A percentile compares a stretch with the other conserved stretches of the same genome.
Evolutionary conservation across 2,797 vertebrate species (phyloP).

Genomic region (Apodemus agrarius): DNA sequence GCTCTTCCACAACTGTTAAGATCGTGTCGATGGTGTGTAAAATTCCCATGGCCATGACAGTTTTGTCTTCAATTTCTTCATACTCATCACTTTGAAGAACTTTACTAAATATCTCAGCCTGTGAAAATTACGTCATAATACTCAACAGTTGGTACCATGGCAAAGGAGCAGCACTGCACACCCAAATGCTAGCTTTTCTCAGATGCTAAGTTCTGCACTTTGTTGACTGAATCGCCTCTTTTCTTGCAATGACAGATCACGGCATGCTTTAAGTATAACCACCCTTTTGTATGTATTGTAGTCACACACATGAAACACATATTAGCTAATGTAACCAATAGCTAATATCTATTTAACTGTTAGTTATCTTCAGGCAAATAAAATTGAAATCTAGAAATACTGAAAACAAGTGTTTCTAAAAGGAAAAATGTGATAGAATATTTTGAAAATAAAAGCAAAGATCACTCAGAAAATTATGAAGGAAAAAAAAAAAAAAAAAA

Average conservation of each 20-base stretch:
- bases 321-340: not conserved
- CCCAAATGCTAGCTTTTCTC: not conserved
- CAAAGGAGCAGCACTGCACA: not conserved
- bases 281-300: not conserved
- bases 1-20: slow-evolving; percentile 96
- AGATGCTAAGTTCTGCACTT: not conserved
- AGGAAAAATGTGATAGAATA: slow-evolving; percentile 18
- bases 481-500: too few species aligned
- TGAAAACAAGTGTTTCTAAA: slow-evolving; percentile 39
- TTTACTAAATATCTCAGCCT: slow-evolving; percentile 98
- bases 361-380: slow-evolving; percentile 27
- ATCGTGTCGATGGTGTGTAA: slow-evolving; percentile 98
- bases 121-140: slow-evolving; percentile 41
- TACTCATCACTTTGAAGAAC: slow-evolving; percentile 98
- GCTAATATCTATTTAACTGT: slow-evolving; percentile 48
- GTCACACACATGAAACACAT: not conserved
- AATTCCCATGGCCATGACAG: slow-evolving; percentile 97
- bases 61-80: slow-evolving; percentile 98
- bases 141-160: not conserved
- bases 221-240: not conserved
- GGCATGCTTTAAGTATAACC: slow-evolving; percentile 19
- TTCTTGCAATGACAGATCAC: not conserved
- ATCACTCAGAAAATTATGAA: not conserved
- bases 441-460: slow-evolving; percentile 25
- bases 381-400: slow-evolving; percentile 47